Evolutionary conservation across 2,888 invertebrate genomes (phyloP), one percentile per base, ranked within the genome.

Genomic region (Hypena proboscidalis): DNA sequence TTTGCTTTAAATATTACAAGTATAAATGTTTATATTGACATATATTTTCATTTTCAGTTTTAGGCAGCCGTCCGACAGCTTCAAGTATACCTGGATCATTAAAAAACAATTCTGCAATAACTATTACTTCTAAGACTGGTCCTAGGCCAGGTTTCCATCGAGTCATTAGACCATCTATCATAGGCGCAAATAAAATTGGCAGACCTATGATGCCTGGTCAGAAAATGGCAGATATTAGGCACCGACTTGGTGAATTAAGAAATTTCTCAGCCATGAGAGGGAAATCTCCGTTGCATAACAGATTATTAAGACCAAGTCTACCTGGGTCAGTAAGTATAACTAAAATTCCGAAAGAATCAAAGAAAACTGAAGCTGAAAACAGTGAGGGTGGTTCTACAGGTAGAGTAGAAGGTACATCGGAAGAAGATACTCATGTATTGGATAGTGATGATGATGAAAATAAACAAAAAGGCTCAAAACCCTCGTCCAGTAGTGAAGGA

Each of bases 71-170:
- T 4, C 86, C 90, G 4, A 53, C 72, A n/a, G 53, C 79, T 21
- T 67, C 80, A 0, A 86, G 74, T 58, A 82, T 92, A 52, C 91
- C 92, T 2, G 88, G 90, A 8, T 90, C 91, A 2, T 77, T 93
- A 43, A 93, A 93, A 69, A 92, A 92, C 58, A 93, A 93, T 67
- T 92, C 93, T 0, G 92, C 93, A 1, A 91, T 93, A 13, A 92
- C 93, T 0, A 92, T 93, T 6, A 90, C 92, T 20, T 93, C 93
- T 1, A 92, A 92, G 68, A 75, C 77, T 4, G 83, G 80, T 0
- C 80, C 81, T 0, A 75, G 88, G 31, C 82, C 84, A 7, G 83
- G 80, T 7, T 77, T 76, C 41, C 86, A 87, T 42, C 80, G 90
- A 66, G 70, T 89, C 11, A 58, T 88, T 22, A 74, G 91, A 43